Conservation (phyloP, 1,140 invertebrate genomes). For the Camponotus vicinus region DNA sequence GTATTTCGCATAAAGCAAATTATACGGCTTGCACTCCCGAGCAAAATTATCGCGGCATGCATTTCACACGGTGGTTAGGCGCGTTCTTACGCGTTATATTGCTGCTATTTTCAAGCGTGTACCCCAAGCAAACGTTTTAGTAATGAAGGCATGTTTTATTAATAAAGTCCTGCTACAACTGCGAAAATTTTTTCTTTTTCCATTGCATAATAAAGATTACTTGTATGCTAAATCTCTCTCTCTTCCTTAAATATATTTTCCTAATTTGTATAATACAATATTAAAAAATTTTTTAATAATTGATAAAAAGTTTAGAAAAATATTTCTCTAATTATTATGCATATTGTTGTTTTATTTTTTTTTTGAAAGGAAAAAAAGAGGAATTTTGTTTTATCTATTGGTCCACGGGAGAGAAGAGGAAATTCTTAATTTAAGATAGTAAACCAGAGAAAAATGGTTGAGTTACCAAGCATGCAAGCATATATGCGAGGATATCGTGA, state of each 20-base stretch:
- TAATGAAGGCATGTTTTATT: slow-evolving; percentile 34
- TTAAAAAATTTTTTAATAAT: not conserved
- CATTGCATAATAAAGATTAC: not conserved
- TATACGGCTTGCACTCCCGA: slow-evolving; percentile 56
- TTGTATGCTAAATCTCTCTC: not conserved
- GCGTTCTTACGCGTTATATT: slow-evolving; percentile 43
- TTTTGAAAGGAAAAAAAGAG: not conserved
- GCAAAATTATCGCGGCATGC: slow-evolving; percentile 67
- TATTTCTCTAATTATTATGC: not conserved
- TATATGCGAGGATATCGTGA: slow-evolving; percentile 15
- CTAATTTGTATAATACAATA: not conserved
- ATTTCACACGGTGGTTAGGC: slow-evolving; percentile 66
- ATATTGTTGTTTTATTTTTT: not conserved
- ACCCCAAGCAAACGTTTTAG: slow-evolving; percentile 24
- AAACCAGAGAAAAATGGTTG: slow-evolving; percentile 13
- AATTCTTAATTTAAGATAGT: slow-evolving; percentile 32
- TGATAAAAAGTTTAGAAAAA: not conserved
- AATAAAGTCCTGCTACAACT: not conserved
- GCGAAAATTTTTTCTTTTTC: not conserved
- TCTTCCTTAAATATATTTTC: not conserved
- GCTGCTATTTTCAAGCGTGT: slow-evolving; percentile 41
- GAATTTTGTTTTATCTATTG: not conserved
- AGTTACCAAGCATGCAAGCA: slow-evolving; percentile 10
- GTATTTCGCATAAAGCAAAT: slow-evolving; percentile 72
- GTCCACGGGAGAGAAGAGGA: not conserved